These are phyloP conservation scores for Etheostoma perlongum DNA, from an alignment of 2,797 vertebrate genomes.

Conservation along the genomic window DNA sequence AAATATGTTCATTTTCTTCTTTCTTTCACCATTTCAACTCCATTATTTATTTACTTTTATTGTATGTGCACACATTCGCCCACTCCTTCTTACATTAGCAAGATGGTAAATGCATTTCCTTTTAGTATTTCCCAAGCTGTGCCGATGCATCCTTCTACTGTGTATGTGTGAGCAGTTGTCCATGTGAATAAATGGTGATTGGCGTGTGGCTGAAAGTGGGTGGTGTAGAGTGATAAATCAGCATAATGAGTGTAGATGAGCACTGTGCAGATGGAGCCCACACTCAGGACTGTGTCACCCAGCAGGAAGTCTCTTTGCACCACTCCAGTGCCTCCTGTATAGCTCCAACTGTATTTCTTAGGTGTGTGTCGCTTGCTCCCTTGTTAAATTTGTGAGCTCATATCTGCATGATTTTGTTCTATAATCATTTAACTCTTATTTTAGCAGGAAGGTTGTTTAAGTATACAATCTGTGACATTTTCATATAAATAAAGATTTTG, in stretches of 20 bases:
- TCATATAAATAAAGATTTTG: slow-evolving; percentile 22
- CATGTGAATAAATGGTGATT: slow-evolving; percentile 80
- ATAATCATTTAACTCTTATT: slow-evolving; percentile 31
- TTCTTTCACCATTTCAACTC: neutral
- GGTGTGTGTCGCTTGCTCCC: slow-evolving; percentile 35
- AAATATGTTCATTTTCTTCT: neutral
- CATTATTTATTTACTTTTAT: slow-evolving; percentile 9
- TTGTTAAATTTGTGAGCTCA: slow-evolving; percentile 45
- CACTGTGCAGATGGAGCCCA: slow-evolving; percentile 79
- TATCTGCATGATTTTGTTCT: slow-evolving; percentile 45
- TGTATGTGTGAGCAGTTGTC: slow-evolving; percentile 69
- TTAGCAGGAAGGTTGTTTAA: slow-evolving; percentile 12
- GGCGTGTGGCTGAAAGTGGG: slow-evolving; percentile 79
- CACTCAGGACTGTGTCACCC: slow-evolving; percentile 77
- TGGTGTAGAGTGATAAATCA: slow-evolving; percentile 83
- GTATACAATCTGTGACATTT: slow-evolving; percentile 39
- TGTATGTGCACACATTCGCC: slow-evolving; percentile 16
- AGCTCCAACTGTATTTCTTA: slow-evolving; percentile 53
- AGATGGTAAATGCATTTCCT: slow-evolving; percentile 36
- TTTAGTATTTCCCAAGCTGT: slow-evolving; percentile 39
- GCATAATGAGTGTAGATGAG: slow-evolving; percentile 81
- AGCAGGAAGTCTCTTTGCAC: slow-evolving; percentile 72
- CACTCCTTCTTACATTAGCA: slow-evolving; percentile 32
- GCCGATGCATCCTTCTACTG: slow-evolving; percentile 38
- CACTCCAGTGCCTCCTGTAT: slow-evolving; percentile 52